Base-by-base conservation (phyloP, 2,888 invertebrate species). In the Andrena haemorrhoa region DNA sequence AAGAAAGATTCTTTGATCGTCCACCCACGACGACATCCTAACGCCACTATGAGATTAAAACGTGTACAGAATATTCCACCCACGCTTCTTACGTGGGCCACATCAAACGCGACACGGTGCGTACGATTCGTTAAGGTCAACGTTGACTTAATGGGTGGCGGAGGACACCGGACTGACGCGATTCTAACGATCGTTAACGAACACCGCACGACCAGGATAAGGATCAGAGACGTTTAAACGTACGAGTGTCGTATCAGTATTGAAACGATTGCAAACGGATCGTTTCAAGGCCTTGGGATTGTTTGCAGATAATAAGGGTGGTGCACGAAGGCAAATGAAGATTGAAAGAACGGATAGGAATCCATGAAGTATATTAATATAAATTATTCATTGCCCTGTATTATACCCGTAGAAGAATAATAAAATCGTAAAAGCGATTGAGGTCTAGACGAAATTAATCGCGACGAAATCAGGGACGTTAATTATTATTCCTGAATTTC, bases 41-140 rank as follows among this genome's bases (percentile, higher is more conserved):
- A 49, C 16, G 41, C 29, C 51, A 33, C 47, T 75, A 79, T 60
- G 75, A 26, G 70, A 81, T 82, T 73, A 72, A 76, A 41, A 64
- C 33, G 41, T 51, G 63, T 75, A 53, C 65, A 66, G 47, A 66
- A 65, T 65, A 79, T 33, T 70, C 64, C 60, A 7, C 69, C 70
- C 35, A 74, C 79, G 51, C 20, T 2, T n/a, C 12, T 23, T 33
- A 73, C 72, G 79, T 69, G 73, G 69, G 16, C n/a, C 16, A 41
- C 58, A 61, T 33, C 16, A 29, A 35, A 35, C 26, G 16, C 5
- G 35, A 60, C 2, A 26, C 6, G 16, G 7, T n/a, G 33, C 8
- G 23, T 61, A 26, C 49, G 20, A 6, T 1, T 2, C 16, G 5
- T 2, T 8, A 23, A 35, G 26, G 31, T 78, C 26, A 66, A 68